Evolutionary conservation across 2,888 invertebrate species (phyloP).

Genomic region (Poecilobothrus nobilitatus): DNA sequence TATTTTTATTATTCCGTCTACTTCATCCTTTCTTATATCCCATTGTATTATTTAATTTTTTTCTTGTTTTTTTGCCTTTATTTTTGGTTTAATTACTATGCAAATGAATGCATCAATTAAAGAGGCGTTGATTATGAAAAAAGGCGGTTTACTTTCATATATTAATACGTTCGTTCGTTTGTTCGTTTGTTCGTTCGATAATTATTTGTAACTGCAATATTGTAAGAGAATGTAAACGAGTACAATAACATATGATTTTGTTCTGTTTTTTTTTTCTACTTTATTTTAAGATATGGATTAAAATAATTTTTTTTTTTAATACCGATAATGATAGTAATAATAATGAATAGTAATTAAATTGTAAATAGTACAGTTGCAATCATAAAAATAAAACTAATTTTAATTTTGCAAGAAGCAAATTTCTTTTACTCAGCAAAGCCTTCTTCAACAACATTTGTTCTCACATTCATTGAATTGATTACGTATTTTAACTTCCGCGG

Average conservation of each 20-base stretch:
- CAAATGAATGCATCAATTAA: conserved; percentile 6
- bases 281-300: background rate
- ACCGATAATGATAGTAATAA: too few relatives aligned
- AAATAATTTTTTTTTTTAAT: background rate
- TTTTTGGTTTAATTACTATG: background rate
- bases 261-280: background rate
- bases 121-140: conserved; percentile 2
- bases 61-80: background rate
- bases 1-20: background rate
- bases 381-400: too few relatives aligned
- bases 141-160: background rate
- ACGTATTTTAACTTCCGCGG: too few relatives aligned
- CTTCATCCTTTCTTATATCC: background rate
- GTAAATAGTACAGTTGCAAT: too few relatives aligned
- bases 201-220: background rate
- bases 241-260: background rate
- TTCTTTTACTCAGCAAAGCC: too few relatives aligned
- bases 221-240: background rate
- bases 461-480: too few relatives aligned
- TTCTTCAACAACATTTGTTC: too few relatives aligned
- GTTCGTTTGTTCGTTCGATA: too few relatives aligned
- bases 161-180: too few relatives aligned
- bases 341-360: too few relatives aligned
- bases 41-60: background rate
- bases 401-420: too few relatives aligned